These are phyloP conservation scores for Naso thynnoides DNA, from an alignment of 2,797 vertebrate species.

Conservation along the genomic window DNA sequence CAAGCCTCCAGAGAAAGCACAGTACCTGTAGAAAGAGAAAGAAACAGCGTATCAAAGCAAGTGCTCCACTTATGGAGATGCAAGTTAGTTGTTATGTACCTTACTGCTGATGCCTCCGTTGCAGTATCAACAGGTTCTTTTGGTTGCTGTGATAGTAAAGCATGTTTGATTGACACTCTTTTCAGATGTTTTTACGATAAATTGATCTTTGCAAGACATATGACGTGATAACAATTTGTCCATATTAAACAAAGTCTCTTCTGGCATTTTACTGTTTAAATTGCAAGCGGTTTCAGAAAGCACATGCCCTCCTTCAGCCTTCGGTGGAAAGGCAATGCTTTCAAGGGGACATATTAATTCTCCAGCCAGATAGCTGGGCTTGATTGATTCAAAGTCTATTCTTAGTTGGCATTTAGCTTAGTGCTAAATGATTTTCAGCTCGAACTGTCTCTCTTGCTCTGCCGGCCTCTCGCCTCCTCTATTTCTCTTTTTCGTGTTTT, in stretches of 20 bases:
- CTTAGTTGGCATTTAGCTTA: constrained; percentile 88
- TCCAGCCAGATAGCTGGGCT: constrained; percentile 70
- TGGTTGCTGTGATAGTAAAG: constrained; percentile 11
- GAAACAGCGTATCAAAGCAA: constrained; percentile 47
- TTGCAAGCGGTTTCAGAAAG: constrained; percentile 43
- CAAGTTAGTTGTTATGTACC: constrained; percentile 28
- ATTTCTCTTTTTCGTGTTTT: constrained; percentile 37
- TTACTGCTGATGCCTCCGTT: constrained; percentile 13
- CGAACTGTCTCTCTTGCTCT: constrained; percentile 63
- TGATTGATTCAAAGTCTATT: constrained; percentile 88
- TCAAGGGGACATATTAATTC: constrained; percentile 77
- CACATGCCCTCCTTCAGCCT: constrained; percentile 43
- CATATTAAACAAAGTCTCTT: not conserved
- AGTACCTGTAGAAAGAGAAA: constrained; percentile 19
- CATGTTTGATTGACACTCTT: constrained; percentile 19
- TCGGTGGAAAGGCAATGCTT: constrained; percentile 54
- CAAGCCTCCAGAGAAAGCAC: constrained; percentile 45
- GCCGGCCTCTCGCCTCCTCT: constrained; percentile 33
- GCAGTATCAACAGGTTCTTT: not conserved
- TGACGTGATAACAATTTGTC: too few species aligned
- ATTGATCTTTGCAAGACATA: constrained; percentile 2
- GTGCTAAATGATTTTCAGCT: constrained; percentile 83
- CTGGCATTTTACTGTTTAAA: constrained; percentile 18
- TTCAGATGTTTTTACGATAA: constrained; percentile 10
- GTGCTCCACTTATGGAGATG: constrained; percentile 20